These are phyloP conservation scores for Glaucomys volans DNA, from an alignment of 2,113 vertebrate species.

Conservation along the genomic window DNA sequence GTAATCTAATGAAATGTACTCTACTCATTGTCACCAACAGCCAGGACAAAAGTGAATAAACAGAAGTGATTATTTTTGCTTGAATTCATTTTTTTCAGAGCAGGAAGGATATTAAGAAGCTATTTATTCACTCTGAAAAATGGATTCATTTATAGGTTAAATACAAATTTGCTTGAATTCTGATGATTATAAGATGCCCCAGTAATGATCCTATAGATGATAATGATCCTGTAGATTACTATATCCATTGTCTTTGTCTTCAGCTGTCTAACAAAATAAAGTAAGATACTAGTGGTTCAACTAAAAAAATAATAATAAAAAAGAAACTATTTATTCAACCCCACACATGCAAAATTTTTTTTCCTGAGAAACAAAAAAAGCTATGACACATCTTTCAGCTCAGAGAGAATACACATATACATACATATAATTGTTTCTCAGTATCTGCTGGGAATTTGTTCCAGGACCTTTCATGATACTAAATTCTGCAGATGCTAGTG, in stretches of 20 bases:
- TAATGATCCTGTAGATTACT: neutral
- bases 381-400: neutral
- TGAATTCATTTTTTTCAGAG: neutral
- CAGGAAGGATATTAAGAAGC: neutral
- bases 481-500: neutral
- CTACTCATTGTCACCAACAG: neutral
- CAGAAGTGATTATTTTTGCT: neutral
- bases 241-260: neutral
- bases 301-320: too few species aligned
- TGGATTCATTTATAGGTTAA: constrained; percentile 1
- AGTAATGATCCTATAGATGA: too few species aligned
- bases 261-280: neutral
- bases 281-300: neutral
- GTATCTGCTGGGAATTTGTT: neutral
- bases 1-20: neutral
- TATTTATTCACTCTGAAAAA: neutral
- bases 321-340: neutral
- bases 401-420: neutral
- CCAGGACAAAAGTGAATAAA: neutral
- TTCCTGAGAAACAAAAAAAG: neutral
- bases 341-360: neutral
- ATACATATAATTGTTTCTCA: too few species aligned
- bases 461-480: neutral
- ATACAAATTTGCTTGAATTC: neutral
- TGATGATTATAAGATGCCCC: neutral